Evolutionary conservation across 2,797 vertebrate species (phyloP).

Genomic region (Sternarchorhynchus goeldii): DNA sequence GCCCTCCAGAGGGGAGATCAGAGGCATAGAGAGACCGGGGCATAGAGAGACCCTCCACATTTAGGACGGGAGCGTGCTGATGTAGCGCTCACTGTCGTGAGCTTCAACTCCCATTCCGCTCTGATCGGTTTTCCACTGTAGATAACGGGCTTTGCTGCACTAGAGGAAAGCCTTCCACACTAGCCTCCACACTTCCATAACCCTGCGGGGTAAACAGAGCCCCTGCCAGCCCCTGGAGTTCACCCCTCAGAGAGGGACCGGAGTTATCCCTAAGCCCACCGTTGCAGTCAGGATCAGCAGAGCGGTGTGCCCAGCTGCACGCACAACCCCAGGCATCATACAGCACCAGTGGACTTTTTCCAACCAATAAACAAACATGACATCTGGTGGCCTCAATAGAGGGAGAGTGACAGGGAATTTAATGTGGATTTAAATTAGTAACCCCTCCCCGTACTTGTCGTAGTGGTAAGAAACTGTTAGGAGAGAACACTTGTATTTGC

Average conservation of each 20-base stretch:
- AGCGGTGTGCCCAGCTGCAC: background rate
- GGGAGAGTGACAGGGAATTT: constrained; percentile 40
- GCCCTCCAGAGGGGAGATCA: too few species aligned
- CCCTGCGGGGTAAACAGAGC: constrained; percentile 6
- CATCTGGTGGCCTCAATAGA: constrained; percentile 51
- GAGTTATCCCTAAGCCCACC: background rate
- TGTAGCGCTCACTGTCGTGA: too few species aligned
- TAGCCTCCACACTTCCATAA: background rate
- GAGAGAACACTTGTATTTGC: background rate
- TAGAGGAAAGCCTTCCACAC: background rate
- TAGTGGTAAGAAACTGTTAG: background rate
- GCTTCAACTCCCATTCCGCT: background rate
- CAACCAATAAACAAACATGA: constrained; percentile 44
- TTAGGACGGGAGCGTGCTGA: too few species aligned
- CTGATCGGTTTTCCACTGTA: background rate
- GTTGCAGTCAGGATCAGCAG: constrained; percentile 12
- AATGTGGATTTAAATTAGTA: constrained; percentile 33
- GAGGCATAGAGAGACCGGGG: too few species aligned
- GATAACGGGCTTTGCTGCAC: background rate
- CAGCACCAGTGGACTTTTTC: constrained; percentile 26
- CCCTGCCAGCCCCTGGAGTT: background rate
- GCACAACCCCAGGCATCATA: background rate
- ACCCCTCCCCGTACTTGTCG: background rate
- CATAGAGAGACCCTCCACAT: too few species aligned
- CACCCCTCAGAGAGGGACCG: background rate